Conservation (phyloP, 2,113 vertebrate species). For the Speoplatyrhinus poulsoni region DNA sequence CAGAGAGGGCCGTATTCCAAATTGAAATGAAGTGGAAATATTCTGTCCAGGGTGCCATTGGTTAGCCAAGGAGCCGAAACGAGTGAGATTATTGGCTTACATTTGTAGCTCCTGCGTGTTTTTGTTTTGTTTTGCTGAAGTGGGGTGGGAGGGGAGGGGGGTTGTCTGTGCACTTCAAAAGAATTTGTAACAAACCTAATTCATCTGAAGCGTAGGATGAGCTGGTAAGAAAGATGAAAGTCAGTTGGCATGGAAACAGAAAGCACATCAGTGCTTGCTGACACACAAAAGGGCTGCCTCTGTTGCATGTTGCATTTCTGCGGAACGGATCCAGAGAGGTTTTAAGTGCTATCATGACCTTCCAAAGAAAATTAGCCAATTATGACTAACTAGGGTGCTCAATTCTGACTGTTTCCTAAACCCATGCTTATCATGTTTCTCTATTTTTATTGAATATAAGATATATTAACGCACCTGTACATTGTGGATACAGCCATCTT, state of each 20-base stretch:
- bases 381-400: conserved; percentile 76
- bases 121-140: conserved; percentile 82
- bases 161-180: conserved; percentile 80
- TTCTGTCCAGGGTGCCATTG: conserved; percentile 71
- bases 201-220: conserved; percentile 85
- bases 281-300: conserved; percentile 78
- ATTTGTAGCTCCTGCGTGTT: conserved; percentile 72
- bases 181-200: conserved; percentile 87
- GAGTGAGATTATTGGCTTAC: conserved; percentile 77
- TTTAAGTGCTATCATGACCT: conserved; percentile 80
- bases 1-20: conserved; percentile 71
- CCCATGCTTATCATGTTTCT: conserved; percentile 58
- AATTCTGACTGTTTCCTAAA: conserved; percentile 63
- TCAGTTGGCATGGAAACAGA: conserved; percentile 87
- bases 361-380: conserved; percentile 80
- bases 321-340: conserved; percentile 72
- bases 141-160: conserved; percentile 66
- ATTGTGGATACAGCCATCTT: conserved; percentile 44
- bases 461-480: conserved; percentile 39
- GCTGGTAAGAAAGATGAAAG: conserved; percentile 87
- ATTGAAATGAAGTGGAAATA: conserved; percentile 79
- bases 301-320: conserved; percentile 70
- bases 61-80: conserved; percentile 72
- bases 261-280: conserved; percentile 80
- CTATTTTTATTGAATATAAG: conserved; percentile 46